Conservation (phyloP, 1,140 invertebrate genomes). For the Magallana angulata region DNA sequence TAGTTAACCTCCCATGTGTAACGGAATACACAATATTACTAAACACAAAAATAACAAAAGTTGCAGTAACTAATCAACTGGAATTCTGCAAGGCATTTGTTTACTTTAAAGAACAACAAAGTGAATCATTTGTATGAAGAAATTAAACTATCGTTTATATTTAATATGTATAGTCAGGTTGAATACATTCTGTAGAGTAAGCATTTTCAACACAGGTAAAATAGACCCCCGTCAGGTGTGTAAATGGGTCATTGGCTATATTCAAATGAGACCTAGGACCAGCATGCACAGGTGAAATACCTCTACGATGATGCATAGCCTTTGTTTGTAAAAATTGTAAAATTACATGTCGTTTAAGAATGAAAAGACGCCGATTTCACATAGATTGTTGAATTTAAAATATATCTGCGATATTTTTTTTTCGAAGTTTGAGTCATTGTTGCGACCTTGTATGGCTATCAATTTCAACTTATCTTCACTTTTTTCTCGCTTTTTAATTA, state of each 20-base stretch:
- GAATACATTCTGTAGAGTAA: not conserved
- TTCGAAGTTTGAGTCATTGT: too few relatives aligned
- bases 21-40: constrained; percentile 21
- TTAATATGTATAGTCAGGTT: not conserved
- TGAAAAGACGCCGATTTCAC: too few relatives aligned
- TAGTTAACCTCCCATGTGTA: constrained; percentile 35
- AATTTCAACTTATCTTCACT: too few relatives aligned
- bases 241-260: constrained; percentile 33
- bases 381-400: too few relatives aligned
- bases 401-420: too few relatives aligned
- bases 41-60: constrained; percentile 1
- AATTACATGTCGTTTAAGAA: constrained; percentile 27
- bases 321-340: constrained; percentile 26
- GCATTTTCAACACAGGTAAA: constrained; percentile 33
- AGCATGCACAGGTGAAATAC: constrained; percentile 27
- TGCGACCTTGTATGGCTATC: too few relatives aligned
- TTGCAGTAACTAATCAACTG: not conserved
- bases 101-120: not conserved
- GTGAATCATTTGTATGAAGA: not conserved
- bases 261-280: constrained; percentile 26
- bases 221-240: constrained; percentile 13
- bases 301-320: constrained; percentile 17
- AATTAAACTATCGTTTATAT: not conserved
- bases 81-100: not conserved
- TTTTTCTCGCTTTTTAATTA: too few relatives aligned